Conservation (phyloP, 2,113 vertebrate species). For the Eretmodus cyanostictus region DNA sequence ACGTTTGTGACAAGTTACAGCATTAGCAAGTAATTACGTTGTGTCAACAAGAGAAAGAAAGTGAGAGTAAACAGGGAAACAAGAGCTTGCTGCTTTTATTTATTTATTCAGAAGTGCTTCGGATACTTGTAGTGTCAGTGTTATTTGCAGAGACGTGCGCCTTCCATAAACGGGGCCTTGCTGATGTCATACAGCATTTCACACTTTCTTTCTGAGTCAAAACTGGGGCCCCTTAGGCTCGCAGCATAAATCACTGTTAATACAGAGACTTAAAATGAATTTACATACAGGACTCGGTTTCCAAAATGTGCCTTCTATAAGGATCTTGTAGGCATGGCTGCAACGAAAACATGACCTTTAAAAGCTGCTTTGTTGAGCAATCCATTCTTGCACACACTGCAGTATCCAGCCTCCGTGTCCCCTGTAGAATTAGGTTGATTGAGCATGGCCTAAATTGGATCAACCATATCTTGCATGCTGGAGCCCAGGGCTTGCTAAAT, state of each 20-base stretch:
- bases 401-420: slow-evolving; percentile 35
- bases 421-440: slow-evolving; percentile 67
- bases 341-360: slow-evolving; percentile 68
- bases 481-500: slow-evolving; percentile 43
- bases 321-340: slow-evolving; percentile 36
- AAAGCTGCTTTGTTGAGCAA: slow-evolving; percentile 69
- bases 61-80: background rate
- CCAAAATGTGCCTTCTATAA: slow-evolving; percentile 37
- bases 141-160: background rate
- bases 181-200: background rate
- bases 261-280: slow-evolving; percentile 53
- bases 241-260: slow-evolving; percentile 51
- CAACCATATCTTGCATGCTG: slow-evolving; percentile 48
- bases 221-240: background rate
- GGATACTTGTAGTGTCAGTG: background rate
- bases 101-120: background rate
- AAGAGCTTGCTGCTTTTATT: background rate
- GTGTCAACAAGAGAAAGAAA: background rate
- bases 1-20: slow-evolving; percentile 7
- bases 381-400: slow-evolving; percentile 60
- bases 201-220: background rate
- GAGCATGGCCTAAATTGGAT: slow-evolving; percentile 68
- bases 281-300: slow-evolving; percentile 38
- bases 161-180: background rate
- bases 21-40: background rate